A percentile compares a stretch with the other conserved stretches of the same genome.
phyloP scores from a whole-genome alignment of 2,888 invertebrate species.

The Chaetoderma sp. region DNA sequence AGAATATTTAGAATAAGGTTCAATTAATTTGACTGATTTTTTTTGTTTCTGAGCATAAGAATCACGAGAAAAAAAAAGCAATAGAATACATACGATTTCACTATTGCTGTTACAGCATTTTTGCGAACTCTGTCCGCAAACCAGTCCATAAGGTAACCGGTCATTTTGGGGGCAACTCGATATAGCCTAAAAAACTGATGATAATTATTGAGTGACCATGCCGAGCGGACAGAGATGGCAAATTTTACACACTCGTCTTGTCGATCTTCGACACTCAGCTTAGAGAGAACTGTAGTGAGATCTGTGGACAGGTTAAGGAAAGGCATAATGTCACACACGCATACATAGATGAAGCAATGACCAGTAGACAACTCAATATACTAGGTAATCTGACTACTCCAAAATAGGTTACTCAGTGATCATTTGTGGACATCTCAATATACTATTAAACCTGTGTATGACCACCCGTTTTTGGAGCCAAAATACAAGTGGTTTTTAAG shows the following conservation, averaged over 20 bases:
- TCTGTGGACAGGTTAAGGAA: constrained; percentile 76
- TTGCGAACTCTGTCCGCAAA: constrained; percentile 96
- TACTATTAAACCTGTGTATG: too few species aligned
- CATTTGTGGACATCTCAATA: too few species aligned
- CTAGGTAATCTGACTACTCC: too few species aligned
- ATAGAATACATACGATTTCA: constrained; percentile 91
- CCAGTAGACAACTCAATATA: too few species aligned
- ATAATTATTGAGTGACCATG: constrained; percentile 94
- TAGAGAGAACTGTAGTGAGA: constrained; percentile 89
- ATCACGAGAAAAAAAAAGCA: not conserved
- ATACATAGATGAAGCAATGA: too few species aligned
- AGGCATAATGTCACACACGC: constrained; percentile 12
- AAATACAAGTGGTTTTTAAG: too few species aligned
- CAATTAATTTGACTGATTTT: too few species aligned
- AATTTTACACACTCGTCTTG: constrained; percentile 85
- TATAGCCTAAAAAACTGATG: constrained; percentile 93
- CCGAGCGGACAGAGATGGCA: constrained; percentile 88
- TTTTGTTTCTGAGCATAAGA: too few species aligned
- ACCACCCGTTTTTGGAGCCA: too few species aligned
- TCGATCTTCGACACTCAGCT: constrained; percentile 82
- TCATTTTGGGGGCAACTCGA: constrained; percentile 91
- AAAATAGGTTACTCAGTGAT: too few species aligned
- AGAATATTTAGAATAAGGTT: too few species aligned
- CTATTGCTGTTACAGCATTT: constrained; percentile 88
- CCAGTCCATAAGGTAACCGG: constrained; percentile 97